These are phyloP conservation scores for Physella acuta DNA, from an alignment of 1,140 invertebrate species.

Conservation along the genomic window DNA sequence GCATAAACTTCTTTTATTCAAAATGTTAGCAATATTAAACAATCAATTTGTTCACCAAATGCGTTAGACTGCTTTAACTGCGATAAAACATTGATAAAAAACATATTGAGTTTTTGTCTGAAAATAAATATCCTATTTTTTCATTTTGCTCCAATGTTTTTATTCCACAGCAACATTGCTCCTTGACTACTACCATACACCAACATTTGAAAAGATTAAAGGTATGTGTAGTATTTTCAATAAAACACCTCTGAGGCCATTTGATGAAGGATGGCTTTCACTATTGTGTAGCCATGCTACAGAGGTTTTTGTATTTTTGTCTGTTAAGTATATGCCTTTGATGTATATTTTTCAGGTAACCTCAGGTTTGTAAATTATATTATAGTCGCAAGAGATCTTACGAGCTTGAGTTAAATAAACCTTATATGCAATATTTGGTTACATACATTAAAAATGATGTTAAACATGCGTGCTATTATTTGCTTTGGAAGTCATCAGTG, in stretches of 20 bases:
- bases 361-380: neutral
- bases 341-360: neutral
- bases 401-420: too few species aligned
- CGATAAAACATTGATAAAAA: neutral
- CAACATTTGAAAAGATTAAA: neutral
- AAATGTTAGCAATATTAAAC: neutral
- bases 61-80: too few species aligned
- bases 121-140: neutral
- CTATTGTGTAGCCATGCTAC: neutral
- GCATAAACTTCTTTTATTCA: neutral
- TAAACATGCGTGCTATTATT: too few species aligned
- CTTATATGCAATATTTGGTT: too few species aligned
- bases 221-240: slow-evolving; percentile 5
- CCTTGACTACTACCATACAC: slow-evolving; percentile 2
- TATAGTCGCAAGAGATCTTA: too few species aligned
- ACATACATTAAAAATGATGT: too few species aligned
- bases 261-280: neutral
- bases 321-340: neutral
- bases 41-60: neutral
- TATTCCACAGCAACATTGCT: slow-evolving; percentile 16
- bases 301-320: neutral
- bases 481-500: slow-evolving; percentile 6
- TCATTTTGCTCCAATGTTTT: neutral
- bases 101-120: neutral
- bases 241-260: neutral